A percentile compares a stretch with the other conserved stretches of the same genome.
phyloP scores from a whole-genome alignment of 2,797 vertebrate species.

The Apogon talboti region DNA sequence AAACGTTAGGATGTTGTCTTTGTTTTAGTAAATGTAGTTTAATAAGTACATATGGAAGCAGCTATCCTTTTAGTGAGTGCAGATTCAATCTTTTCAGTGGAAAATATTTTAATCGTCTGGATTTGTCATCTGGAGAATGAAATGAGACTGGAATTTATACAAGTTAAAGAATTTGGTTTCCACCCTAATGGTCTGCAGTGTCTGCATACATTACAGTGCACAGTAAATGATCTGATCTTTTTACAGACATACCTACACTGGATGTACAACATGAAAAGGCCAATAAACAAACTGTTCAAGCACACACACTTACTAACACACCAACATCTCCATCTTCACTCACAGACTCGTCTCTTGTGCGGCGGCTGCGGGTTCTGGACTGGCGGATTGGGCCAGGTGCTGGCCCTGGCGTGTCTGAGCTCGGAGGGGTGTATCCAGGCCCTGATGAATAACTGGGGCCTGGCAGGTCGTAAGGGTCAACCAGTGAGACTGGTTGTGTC shows the following conservation, averaged over 20 bases:
- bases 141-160: too few species aligned
- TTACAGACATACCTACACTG: slow-evolving; percentile 20
- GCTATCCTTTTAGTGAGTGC: neutral
- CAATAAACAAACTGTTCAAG: slow-evolving; percentile 63
- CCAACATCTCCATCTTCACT: slow-evolving; percentile 87
- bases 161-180: too few species aligned
- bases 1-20: slow-evolving; percentile 10
- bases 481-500: slow-evolving; percentile 84
- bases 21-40: slow-evolving; percentile 11
- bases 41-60: neutral
- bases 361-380: slow-evolving; percentile 87
- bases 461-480: slow-evolving; percentile 94
- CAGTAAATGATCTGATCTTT: neutral
- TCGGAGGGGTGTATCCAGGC: slow-evolving; percentile 77
- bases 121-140: too few species aligned
- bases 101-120: too few species aligned
- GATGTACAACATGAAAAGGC: slow-evolving; percentile 39
- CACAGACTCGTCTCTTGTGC: slow-evolving; percentile 92
- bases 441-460: slow-evolving; percentile 91
- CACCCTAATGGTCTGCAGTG: too few species aligned
- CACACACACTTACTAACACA: slow-evolving; percentile 85
- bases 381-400: slow-evolving; percentile 76
- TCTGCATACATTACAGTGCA: neutral
- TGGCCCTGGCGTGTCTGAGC: slow-evolving; percentile 75
- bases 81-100: too few species aligned